Conservation (phyloP, 2,888 invertebrate genomes). For the Smittia sp. region DNA sequence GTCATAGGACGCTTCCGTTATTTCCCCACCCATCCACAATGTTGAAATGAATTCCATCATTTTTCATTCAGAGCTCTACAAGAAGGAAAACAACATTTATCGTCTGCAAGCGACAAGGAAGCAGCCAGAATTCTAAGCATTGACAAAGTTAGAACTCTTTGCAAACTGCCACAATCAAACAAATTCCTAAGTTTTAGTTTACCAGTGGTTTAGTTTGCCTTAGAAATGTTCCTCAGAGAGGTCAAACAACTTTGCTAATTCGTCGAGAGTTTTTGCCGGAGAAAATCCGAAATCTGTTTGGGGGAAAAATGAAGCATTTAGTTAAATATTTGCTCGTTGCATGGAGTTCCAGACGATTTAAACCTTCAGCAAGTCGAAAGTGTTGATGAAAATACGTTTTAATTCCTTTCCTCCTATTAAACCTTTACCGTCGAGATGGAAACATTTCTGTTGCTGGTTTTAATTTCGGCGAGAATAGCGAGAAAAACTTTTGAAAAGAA, state of each 20-base stretch:
- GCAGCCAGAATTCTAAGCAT: too few species aligned
- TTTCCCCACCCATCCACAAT: too few species aligned
- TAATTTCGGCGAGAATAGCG: not conserved
- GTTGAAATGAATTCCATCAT: too few species aligned
- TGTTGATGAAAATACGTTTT: conserved; percentile 37
- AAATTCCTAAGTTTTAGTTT: not conserved
- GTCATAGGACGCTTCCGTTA: too few species aligned
- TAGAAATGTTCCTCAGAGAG: not conserved
- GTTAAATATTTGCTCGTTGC: conserved; percentile 11
- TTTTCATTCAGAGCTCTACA: too few species aligned
- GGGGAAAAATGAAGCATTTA: not conserved
- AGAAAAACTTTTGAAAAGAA: not conserved
- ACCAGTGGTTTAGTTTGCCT: not conserved
- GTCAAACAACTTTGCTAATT: conserved; percentile 9
- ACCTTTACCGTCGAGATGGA: not conserved
- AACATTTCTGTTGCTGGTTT: conserved; percentile 2
- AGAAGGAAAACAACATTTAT: too few species aligned
- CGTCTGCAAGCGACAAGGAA: too few species aligned
- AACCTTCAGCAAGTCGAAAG: not conserved
- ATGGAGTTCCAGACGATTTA: conserved; percentile 11
- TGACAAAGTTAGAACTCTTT: too few species aligned
- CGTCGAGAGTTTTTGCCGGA: too few species aligned
- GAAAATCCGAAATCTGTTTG: not conserved
- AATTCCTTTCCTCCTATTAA: conserved; percentile 9
- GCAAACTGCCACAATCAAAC: not conserved